A percentile compares a stretch with the other conserved stretches of the same genome.
Conservation (phyloP, 1,140 invertebrate genomes). For the Anadara kagoshimensis region DNA sequence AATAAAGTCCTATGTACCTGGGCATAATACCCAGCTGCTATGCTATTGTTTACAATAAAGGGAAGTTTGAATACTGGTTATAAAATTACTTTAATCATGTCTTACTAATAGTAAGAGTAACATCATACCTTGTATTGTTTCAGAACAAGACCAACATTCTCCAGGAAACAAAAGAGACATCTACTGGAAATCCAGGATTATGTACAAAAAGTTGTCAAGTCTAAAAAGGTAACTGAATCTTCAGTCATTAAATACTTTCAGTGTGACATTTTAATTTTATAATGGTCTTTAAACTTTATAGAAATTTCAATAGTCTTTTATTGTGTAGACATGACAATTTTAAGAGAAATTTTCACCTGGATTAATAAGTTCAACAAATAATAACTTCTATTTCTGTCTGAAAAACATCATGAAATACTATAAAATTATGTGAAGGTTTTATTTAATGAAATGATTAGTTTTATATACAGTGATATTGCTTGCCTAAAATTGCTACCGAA, state of each 20-base stretch:
- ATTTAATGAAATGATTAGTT: no score
- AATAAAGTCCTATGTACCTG: no score
- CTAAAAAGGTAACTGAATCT: constrained; percentile 76
- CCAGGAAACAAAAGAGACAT: constrained; percentile 73
- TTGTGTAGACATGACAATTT: background rate
- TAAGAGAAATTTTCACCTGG: background rate
- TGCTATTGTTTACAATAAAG: no score
- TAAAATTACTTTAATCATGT: background rate
- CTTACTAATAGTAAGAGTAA: background rate
- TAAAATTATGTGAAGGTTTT: no score
- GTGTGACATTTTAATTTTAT: background rate
- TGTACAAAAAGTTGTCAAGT: constrained; percentile 74
- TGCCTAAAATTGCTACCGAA: no score
- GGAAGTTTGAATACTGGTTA: no score
- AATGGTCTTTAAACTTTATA: background rate
- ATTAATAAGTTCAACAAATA: background rate
- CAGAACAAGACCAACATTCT: constrained; percentile 73
- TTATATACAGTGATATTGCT: no score
- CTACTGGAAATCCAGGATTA: constrained; percentile 74
- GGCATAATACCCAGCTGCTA: no score
- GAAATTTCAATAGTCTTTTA: background rate
- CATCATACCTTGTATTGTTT: constrained; percentile 31
- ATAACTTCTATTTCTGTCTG: no score
- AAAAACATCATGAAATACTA: no score
- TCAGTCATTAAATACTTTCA: background rate